These are phyloP conservation scores for Microhierax caerulescens DNA, from an alignment of 2,797 vertebrate genomes.

Conservation along the genomic window DNA sequence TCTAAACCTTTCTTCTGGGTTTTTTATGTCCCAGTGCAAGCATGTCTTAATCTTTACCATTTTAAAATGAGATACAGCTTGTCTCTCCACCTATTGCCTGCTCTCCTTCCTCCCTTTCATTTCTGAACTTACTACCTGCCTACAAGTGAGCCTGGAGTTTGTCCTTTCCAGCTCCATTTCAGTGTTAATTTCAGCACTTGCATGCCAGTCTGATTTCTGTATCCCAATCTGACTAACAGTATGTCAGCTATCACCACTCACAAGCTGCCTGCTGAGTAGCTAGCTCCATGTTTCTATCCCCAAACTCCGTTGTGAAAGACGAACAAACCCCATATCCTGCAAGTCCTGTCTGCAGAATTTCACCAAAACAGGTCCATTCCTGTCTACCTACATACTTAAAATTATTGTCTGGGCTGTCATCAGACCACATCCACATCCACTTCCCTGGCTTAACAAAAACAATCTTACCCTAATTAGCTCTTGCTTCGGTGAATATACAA, in stretches of 20 bases:
- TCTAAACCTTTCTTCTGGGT: background rate
- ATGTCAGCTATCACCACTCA: background rate
- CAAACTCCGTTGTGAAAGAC: background rate
- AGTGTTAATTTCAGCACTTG: background rate
- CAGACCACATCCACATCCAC: background rate
- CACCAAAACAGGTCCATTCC: background rate
- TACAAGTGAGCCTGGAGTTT: background rate
- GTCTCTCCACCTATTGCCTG: background rate
- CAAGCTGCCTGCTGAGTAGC: background rate
- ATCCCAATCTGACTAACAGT: background rate
- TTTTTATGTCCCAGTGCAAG: background rate
- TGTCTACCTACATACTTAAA: background rate
- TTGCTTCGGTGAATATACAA: background rate
- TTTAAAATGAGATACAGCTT: background rate
- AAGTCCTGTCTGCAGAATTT: background rate
- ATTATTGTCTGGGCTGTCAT: background rate
- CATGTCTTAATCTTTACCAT: background rate
- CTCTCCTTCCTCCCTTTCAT: background rate
- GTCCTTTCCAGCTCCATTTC: background rate
- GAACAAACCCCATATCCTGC: background rate
- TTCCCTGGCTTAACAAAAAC: background rate
- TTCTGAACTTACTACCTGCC: background rate
- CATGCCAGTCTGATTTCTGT: background rate
- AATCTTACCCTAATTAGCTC: background rate
- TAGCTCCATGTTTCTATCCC: background rate